Conservation (phyloP, 2,888 invertebrate genomes). For the Eristalis intricaria region DNA sequence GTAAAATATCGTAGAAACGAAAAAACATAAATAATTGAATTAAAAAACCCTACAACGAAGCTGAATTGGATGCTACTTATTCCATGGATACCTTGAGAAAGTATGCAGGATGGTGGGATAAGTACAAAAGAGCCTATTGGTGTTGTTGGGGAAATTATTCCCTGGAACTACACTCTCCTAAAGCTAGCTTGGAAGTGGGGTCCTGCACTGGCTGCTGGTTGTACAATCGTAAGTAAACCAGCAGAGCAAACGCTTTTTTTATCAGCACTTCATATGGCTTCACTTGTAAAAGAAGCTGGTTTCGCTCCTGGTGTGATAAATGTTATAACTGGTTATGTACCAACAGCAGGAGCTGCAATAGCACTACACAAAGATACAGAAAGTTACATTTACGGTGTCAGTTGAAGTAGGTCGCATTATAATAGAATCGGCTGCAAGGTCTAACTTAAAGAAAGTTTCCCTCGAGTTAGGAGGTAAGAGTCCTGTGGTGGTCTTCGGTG, state of each 20-base stretch:
- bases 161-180: slow-evolving; percentile 90
- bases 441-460: slow-evolving; percentile 91
- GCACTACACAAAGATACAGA: slow-evolving; percentile 85
- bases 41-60: slow-evolving; percentile 85
- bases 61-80: slow-evolving; percentile 82
- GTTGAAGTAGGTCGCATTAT: slow-evolving; percentile 82
- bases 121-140: slow-evolving; percentile 90
- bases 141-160: slow-evolving; percentile 90
- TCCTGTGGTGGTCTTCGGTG: slow-evolving; percentile 91
- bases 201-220: slow-evolving; percentile 85
- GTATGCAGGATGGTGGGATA: slow-evolving; percentile 94
- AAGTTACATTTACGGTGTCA: slow-evolving; percentile 92
- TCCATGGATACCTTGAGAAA: slow-evolving; percentile 84
- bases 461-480: slow-evolving; percentile 95
- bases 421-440: slow-evolving; percentile 86
- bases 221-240: slow-evolving; percentile 90
- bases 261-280: slow-evolving; percentile 88
- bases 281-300: slow-evolving; percentile 89
- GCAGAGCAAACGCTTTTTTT: slow-evolving; percentile 94
- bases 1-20: too few relatives aligned
- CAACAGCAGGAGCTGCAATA: slow-evolving; percentile 88
- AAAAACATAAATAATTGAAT: too few relatives aligned
- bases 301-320: slow-evolving; percentile 91
- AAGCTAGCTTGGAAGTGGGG: slow-evolving; percentile 93
- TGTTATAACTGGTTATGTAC: slow-evolving; percentile 88